Conservation (phyloP, 2,888 invertebrate genomes). For the Minunthozetes semirufus region DNA sequence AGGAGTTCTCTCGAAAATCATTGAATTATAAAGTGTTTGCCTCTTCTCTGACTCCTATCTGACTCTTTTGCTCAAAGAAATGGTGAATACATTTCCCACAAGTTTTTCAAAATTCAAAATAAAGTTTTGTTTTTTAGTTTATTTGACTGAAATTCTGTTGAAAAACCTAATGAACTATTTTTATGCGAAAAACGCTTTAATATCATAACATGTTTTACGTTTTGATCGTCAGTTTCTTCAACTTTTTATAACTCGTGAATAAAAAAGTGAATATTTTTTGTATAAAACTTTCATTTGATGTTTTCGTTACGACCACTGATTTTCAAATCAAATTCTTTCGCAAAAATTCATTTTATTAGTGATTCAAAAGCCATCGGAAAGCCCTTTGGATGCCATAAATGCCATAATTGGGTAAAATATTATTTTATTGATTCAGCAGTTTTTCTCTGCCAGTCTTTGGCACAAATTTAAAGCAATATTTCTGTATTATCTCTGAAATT, state of each 20-base stretch:
- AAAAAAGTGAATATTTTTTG: background rate
- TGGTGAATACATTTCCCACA: background rate
- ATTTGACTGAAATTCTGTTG: background rate
- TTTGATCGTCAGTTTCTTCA: background rate
- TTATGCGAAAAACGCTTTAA: background rate
- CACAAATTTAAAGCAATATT: too few relatives aligned
- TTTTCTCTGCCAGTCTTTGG: too few relatives aligned
- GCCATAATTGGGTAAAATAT: too few relatives aligned
- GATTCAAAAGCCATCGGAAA: too few relatives aligned
- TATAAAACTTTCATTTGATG: background rate
- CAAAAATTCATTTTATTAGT: too few relatives aligned
- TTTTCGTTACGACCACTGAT: too few relatives aligned
- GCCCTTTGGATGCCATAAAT: too few relatives aligned
- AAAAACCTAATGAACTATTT: constrained; percentile 31
- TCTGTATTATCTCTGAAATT: too few relatives aligned
- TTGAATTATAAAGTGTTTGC: constrained; percentile 6
- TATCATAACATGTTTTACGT: constrained; percentile 13
- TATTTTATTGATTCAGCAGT: too few relatives aligned
- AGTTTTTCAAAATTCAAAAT: background rate
- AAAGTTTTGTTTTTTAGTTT: background rate
- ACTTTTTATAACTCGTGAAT: background rate
- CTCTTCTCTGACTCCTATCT: background rate
- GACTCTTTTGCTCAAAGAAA: background rate
- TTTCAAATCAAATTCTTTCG: too few relatives aligned
- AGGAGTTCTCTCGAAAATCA: background rate